Conservation (phyloP, 2,888 invertebrate genomes). For the Iselma pallidipennis region DNA sequence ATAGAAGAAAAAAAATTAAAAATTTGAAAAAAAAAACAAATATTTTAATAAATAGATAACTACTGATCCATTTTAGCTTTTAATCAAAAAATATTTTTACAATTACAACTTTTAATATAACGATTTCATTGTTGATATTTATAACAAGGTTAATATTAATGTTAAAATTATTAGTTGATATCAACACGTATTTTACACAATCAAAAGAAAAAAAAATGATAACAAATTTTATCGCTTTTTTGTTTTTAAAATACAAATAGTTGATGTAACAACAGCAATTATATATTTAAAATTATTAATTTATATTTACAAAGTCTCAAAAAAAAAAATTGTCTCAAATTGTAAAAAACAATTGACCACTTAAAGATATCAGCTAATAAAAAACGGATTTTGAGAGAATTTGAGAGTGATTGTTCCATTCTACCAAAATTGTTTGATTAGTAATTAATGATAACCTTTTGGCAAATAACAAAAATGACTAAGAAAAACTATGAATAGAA, state of each 20-base stretch:
- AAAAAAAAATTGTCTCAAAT: no score
- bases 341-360: no score
- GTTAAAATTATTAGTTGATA: neutral
- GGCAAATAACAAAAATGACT: neutral
- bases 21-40: no score
- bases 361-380: no score
- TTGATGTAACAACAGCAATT: neutral
- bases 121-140: neutral
- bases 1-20: constrained; percentile 16
- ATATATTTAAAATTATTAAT: neutral
- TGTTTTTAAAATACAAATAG: neutral
- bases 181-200: neutral
- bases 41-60: no score
- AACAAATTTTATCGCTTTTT: neutral
- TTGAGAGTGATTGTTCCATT: neutral
- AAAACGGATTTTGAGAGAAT: neutral
- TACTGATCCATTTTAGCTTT: no score
- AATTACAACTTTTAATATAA: neutral
- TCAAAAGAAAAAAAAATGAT: neutral
- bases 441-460: neutral
- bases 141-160: neutral
- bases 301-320: no score
- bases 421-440: neutral
- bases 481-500: neutral
- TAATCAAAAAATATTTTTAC: neutral